Evolutionary conservation across 1,140 invertebrate species (phyloP).

Genomic region (Copidosoma floridanum): DNA sequence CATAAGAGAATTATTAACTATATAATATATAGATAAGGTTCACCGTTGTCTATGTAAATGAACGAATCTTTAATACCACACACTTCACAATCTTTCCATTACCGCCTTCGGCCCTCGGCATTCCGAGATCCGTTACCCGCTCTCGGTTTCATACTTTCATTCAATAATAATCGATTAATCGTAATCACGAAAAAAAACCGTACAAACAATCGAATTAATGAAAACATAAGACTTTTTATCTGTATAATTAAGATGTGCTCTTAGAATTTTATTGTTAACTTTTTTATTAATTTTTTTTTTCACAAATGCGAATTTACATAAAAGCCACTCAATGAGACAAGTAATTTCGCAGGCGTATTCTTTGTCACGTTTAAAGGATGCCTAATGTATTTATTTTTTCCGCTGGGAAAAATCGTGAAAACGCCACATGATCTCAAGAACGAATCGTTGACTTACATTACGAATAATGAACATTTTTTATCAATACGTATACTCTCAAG

Average conservation of each 20-base stretch:
- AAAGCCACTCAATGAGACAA: too few species aligned
- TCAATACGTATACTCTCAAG: constrained; percentile 6
- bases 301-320: too few species aligned
- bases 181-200: not conserved
- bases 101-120: constrained; percentile 6
- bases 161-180: not conserved
- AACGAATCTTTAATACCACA: constrained; percentile 31
- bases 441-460: not conserved
- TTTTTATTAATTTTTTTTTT: too few species aligned
- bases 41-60: constrained; percentile 41
- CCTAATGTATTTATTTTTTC: too few species aligned
- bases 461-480: not conserved
- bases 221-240: constrained; percentile 10
- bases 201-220: constrained; percentile 12
- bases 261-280: not conserved
- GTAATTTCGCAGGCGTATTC: too few species aligned
- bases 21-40: constrained; percentile 40
- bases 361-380: too few species aligned
- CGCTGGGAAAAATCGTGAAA: too few species aligned
- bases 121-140: not conserved
- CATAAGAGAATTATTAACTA: constrained; percentile 44
- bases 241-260: not conserved
- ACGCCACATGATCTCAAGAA: not conserved
- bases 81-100: constrained; percentile 2
- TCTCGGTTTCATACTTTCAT: not conserved